Evolutionary conservation across 2,113 vertebrate genomes (phyloP).

Genomic region (Penelope pileata): DNA sequence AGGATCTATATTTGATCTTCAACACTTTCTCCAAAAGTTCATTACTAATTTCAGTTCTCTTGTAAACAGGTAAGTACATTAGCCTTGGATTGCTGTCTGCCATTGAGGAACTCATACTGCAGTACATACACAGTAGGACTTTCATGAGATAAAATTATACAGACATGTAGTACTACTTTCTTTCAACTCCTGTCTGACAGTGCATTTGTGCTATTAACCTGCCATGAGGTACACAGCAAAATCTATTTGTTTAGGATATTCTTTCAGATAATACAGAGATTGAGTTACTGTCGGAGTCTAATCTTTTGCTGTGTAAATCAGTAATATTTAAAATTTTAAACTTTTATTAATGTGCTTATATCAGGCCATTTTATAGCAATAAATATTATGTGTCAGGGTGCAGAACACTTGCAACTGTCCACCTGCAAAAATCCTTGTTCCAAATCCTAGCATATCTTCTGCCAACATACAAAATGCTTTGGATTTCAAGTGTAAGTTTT

Average conservation of each 20-base stretch:
- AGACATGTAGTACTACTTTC: neutral
- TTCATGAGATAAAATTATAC: neutral
- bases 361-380: neutral
- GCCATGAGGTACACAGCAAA: neutral
- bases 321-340: neutral
- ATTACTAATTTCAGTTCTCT: neutral
- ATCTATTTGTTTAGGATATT: neutral
- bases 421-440: neutral
- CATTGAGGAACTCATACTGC: neutral
- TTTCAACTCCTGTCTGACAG: neutral
- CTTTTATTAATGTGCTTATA: neutral
- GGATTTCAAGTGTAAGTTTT: neutral
- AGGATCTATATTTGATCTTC: neutral
- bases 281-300: neutral
- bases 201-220: neutral
- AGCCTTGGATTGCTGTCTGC: neutral
- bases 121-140: neutral
- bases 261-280: neutral
- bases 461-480: neutral
- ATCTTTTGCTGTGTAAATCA: neutral
- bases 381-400: neutral
- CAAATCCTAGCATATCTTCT: neutral
- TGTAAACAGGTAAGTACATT: neutral
- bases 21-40: neutral
- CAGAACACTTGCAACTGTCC: neutral